Evolutionary conservation across 1,140 invertebrate species (phyloP), one percentile per base, ranked within the genome.

Genomic region (Drepana arcuata): DNA sequence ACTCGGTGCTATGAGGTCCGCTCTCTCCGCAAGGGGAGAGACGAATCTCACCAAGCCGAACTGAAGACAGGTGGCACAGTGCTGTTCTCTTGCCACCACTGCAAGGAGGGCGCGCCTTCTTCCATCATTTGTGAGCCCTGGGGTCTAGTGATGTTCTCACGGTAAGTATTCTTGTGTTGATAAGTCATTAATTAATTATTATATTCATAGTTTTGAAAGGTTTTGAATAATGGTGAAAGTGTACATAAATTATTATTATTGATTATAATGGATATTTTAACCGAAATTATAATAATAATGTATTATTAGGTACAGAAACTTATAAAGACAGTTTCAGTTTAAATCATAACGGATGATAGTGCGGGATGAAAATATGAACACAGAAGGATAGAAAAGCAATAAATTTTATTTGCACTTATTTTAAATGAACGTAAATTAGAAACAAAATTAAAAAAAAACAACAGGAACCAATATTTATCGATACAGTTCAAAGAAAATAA

Each of bases 11-110:
- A 93, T 87, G 1, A 94, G 81, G 48, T 94, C 92, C 27, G 87
- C 87, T 34, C 90, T 85, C 52, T 93, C 91, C 2, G 87, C 79
- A 35, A 94, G 54, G 0, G 92, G 90, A 2, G 87, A 87, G 9
- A 92, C 86, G 58, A 93, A 94, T 35, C 91, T 86, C 16, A 89
- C 86, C 4, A 93, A 82, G 1, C 92, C 92, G 53, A 91, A 93
- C 48, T 93, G 91, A 34, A 94, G 62, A 11, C 87, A 87, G 0
- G 89, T 85, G 34, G 90, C 88, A 46, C 92, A 93, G 40, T 92
- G 89, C 45, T 92, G 89, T 57, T 94, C 92, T 27, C 91, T 42
- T 1, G 79, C 52, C 0, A 84, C 69, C 4, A 84, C 71, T 0
- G 80, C 73, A 2, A 84, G 57, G 3, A 84, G 61, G 0, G 81